These are phyloP conservation scores for Nipponacmea schrenckii DNA, from an alignment of 2,888 invertebrate genomes.

Conservation along the genomic window DNA sequence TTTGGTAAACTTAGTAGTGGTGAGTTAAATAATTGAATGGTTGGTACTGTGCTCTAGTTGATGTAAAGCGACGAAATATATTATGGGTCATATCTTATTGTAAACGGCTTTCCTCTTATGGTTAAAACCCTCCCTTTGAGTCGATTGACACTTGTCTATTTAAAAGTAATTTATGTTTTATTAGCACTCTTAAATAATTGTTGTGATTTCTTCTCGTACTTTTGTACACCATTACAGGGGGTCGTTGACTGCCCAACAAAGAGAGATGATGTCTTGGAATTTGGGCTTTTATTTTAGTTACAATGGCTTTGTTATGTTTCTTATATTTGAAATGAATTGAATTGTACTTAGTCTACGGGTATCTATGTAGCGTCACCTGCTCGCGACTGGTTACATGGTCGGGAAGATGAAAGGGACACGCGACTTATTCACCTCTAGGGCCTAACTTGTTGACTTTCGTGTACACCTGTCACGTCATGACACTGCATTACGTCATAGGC, in stretches of 20 bases:
- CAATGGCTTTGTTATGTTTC: not conserved
- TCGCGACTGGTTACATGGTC: not conserved
- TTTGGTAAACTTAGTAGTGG: too few relatives aligned
- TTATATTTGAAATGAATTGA: not conserved
- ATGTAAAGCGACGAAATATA: too few relatives aligned
- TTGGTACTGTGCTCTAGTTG: too few relatives aligned
- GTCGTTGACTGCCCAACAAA: not conserved
- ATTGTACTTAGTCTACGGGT: not conserved
- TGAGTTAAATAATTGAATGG: too few relatives aligned
- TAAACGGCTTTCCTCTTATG: too few relatives aligned
- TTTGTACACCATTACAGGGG: too few relatives aligned
- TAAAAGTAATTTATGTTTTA: too few relatives aligned
- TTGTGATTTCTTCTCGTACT: too few relatives aligned
- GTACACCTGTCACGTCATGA: constrained; percentile 5
- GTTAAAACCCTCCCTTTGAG: too few relatives aligned
- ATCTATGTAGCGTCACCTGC: not conserved
- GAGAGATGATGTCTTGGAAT: not conserved
- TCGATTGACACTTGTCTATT: too few relatives aligned
- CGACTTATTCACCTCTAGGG: not conserved
- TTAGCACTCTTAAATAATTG: too few relatives aligned
- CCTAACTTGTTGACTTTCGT: constrained; percentile 3
- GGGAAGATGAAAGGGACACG: not conserved
- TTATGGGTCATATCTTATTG: too few relatives aligned
- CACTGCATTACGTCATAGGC: not conserved
- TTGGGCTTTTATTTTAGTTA: not conserved